A percentile compares a stretch with the other conserved stretches of the same genome.
These are phyloP conservation scores for Epinephelus moara DNA, from an alignment of 2,113 vertebrate genomes.

Conservation along the genomic window DNA sequence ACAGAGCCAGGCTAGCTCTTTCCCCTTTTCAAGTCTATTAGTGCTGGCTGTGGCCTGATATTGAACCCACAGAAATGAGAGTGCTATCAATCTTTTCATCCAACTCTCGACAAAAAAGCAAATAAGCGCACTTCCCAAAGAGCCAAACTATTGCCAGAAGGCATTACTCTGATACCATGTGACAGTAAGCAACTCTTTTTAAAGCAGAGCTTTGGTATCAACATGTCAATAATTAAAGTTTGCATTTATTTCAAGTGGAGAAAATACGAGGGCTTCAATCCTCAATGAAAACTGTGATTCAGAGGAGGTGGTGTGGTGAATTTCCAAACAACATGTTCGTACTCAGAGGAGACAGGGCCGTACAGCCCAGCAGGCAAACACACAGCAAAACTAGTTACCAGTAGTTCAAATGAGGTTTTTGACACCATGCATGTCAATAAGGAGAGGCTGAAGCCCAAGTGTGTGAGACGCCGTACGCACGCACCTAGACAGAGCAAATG, in stretches of 20 bases:
- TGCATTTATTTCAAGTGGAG: conserved; percentile 19
- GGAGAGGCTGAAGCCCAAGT: conserved; percentile 30
- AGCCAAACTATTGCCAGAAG: not conserved
- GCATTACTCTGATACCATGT: not conserved
- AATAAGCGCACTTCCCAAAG: not conserved
- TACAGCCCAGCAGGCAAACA: conserved; percentile 60
- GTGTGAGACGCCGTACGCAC: conserved; percentile 23
- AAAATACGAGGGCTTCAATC: not conserved
- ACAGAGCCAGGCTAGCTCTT: not conserved
- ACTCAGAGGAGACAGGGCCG: conserved; percentile 13
- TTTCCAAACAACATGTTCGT: conserved; percentile 40
- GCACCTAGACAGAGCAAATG: conserved; percentile 2
- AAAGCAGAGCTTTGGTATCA: conserved; percentile 7
- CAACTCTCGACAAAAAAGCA: not conserved
- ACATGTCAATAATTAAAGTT: conserved; percentile 20
- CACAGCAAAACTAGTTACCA: conserved; percentile 47
- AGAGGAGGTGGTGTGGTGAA: conserved; percentile 6
- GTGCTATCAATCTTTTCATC: not conserved
- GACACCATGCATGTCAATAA: conserved; percentile 66
- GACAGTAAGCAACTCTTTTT: not conserved
- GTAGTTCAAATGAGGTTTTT: conserved; percentile 54
- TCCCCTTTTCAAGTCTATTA: not conserved
- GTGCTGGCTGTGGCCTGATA: not conserved
- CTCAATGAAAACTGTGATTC: conserved; percentile 10
- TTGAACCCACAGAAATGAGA: not conserved